Conservation (phyloP, 2,113 vertebrate genomes). For the Atractosteus spatula region DNA sequence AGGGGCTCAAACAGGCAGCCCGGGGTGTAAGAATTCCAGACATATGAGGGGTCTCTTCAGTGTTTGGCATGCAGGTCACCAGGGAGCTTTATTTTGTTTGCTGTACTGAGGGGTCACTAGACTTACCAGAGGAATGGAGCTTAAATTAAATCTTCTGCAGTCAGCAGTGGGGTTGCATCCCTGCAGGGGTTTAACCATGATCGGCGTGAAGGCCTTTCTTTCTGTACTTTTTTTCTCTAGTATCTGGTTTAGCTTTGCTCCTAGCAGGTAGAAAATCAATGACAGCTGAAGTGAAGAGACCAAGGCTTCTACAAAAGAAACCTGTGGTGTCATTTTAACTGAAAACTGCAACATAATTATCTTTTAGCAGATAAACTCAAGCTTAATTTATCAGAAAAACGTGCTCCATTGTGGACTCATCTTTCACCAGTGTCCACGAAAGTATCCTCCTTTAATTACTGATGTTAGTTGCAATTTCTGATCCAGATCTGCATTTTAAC, state of each 20-base stretch:
- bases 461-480: no score
- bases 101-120: not conserved
- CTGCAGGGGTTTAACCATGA: not conserved
- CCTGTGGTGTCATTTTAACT: no score
- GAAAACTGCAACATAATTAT: no score
- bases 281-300: no score
- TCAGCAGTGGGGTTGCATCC: not conserved
- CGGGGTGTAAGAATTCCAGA: not conserved
- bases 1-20: slow-evolving; percentile 10
- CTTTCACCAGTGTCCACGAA: no score
- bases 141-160: slow-evolving; percentile 8
- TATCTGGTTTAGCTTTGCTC: slow-evolving; percentile 10
- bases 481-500: not conserved
- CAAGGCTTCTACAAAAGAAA: no score
- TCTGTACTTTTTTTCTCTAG: not conserved
- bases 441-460: no score
- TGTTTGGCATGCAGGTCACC: not conserved
- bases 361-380: no score
- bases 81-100: not conserved
- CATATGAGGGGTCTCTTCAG: slow-evolving; percentile 7
- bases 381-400: no score
- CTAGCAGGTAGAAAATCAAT: not conserved
- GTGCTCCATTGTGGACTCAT: no score
- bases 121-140: not conserved
- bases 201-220: slow-evolving; percentile 4